A percentile compares a stretch with the other conserved stretches of the same genome.
Evolutionary conservation across 2,113 vertebrate genomes (phyloP).

Genomic region (Nyctereutes procyonoides): DNA sequence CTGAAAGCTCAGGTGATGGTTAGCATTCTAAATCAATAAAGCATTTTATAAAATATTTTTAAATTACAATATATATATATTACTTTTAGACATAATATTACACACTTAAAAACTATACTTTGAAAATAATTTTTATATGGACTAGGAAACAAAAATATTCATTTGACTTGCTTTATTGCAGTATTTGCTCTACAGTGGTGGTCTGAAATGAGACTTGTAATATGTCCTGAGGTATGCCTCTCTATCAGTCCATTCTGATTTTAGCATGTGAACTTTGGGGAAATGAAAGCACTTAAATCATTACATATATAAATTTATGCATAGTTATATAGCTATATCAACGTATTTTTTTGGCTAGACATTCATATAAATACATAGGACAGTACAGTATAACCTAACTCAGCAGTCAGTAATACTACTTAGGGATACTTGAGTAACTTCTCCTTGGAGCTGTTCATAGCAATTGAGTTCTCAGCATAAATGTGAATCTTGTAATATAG

Average conservation of each 20-base stretch:
- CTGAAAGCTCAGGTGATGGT: background rate
- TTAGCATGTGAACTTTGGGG: background rate
- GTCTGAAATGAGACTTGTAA: background rate
- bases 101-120: background rate
- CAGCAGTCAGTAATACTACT: background rate
- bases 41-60: background rate
- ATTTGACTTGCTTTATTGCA: background rate
- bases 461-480: background rate
- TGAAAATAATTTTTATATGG: background rate
- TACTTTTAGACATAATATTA: background rate
- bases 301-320: background rate
- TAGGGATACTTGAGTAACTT: background rate
- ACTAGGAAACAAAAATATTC: background rate
- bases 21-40: background rate
- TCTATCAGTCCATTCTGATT: background rate
- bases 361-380: background rate
- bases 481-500: background rate
- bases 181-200: background rate
- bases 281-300: background rate
- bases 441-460: background rate
- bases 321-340: no score
- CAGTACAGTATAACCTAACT: background rate
- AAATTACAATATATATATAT: background rate
- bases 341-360: background rate
- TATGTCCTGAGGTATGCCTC: background rate